Evolutionary conservation across 2,113 vertebrate species (phyloP).

Genomic region (Pongo pygmaeus): DNA sequence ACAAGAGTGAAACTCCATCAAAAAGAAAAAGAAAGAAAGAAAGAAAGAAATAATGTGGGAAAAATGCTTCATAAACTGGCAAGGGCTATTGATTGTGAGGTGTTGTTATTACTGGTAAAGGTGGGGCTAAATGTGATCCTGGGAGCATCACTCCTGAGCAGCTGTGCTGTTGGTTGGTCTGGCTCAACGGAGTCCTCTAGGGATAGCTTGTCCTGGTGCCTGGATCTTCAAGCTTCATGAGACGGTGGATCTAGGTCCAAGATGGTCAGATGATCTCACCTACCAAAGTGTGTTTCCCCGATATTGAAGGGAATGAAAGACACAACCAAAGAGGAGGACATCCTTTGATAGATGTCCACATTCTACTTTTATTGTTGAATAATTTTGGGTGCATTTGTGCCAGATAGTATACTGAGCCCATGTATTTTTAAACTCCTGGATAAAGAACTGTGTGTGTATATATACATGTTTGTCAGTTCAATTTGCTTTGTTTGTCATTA

Average conservation of each 20-base stretch:
- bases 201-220: background rate
- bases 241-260: background rate
- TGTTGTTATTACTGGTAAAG: background rate
- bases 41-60: background rate
- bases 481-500: background rate
- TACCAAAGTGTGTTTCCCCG: background rate
- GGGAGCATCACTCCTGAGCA: rapidly evolving
- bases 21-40: too few species aligned
- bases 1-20: too few species aligned
- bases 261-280: background rate
- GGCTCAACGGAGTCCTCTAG: background rate
- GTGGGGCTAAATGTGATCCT: background rate
- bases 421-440: background rate
- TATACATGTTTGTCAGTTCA: background rate
- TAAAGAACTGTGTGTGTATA: background rate
- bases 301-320: background rate
- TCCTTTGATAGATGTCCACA: background rate
- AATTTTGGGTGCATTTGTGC: background rate
- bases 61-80: background rate
- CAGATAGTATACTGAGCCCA: background rate
- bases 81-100: background rate
- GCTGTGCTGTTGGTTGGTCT: background rate
- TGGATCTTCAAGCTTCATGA: background rate
- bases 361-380: background rate
- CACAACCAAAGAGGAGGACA: background rate